Base-by-base conservation (phyloP, 2,113 vertebrate genomes). In the Taurulus bubalis region DNA sequence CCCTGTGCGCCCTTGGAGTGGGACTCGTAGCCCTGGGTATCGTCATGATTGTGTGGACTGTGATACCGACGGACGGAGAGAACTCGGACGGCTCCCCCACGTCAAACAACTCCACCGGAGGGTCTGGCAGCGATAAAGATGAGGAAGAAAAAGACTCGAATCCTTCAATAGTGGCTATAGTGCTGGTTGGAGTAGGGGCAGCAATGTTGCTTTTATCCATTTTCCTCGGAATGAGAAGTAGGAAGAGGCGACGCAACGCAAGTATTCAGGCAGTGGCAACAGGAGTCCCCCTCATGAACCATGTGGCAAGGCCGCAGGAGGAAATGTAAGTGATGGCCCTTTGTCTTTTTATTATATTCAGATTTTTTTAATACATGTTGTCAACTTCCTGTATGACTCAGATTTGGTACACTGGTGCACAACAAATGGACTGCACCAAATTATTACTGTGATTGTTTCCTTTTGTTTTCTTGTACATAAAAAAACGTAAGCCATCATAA, bases 1-100 rank as follows among this genome's bases (percentile, higher is more conserved):
- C 97, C 0, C 95, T 99, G 82, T 98, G 97, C 0, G 97, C 98
- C 8, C 96, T 99, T 8, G 98, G 97, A 63, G 92, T 98, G 69
- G 98, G 97, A 0, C 96, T 99, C 92, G 94, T 99, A 0, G 96
- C 97, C 8, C 96, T 99, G 0, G 98, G 98, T 16, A 91, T 98
- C 58, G 96, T 99, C 84, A 98, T 99, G 98, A 98, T 98, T 0
- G 95, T 99, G 67, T 99, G 98, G 98, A 98, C 96, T 77, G 91
- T 98, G 20, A 96, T 99, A 7, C 98, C 98, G 0, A 86, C 92
- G 80, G 7, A 12, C 1, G 45, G 8, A 7, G 59, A 85, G 65
- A 0, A 2, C 2, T 15, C 84, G 0, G 28, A 12, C 4, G 4
- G 1, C n/a, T 6, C 73, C 24, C 0, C 62, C 18, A 22, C 32